Evolutionary conservation across 2,797 vertebrate genomes (phyloP).

Genomic region (Tragopan temminckii): DNA sequence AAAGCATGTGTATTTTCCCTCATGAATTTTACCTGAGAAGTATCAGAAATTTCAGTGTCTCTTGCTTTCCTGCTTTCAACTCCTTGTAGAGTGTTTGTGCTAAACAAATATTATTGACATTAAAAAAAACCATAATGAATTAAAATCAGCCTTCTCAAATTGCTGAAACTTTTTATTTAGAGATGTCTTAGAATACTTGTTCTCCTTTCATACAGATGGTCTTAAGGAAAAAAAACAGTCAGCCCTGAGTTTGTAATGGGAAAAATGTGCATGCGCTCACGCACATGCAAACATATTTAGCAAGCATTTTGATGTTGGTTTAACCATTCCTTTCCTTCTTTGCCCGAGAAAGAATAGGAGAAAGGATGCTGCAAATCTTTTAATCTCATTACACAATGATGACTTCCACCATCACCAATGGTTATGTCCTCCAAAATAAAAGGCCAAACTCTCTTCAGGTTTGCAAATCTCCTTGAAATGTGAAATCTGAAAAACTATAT

Average conservation of each 20-base stretch:
- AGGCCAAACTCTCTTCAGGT: neutral
- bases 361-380: neutral
- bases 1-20: neutral
- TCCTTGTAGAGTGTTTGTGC: neutral
- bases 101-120: neutral
- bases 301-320: neutral
- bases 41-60: neutral
- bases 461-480: neutral
- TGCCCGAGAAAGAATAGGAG: neutral
- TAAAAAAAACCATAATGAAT: neutral
- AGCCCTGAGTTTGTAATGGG: neutral
- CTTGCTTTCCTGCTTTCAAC: neutral
- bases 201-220: neutral
- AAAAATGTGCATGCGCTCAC: rapidly evolving
- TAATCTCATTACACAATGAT: neutral
- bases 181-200: neutral
- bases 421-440: neutral
- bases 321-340: neutral
- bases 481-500: no score
- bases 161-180: neutral
- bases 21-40: neutral
- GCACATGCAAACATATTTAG: neutral
- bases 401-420: neutral
- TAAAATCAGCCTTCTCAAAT: neutral
- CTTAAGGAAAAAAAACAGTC: neutral